Percentiles rank a stretch among this genome's conserved stretches.
phyloP scores from a whole-genome alignment of 2,888 invertebrate genomes.

The Notodonta ziczac region DNA sequence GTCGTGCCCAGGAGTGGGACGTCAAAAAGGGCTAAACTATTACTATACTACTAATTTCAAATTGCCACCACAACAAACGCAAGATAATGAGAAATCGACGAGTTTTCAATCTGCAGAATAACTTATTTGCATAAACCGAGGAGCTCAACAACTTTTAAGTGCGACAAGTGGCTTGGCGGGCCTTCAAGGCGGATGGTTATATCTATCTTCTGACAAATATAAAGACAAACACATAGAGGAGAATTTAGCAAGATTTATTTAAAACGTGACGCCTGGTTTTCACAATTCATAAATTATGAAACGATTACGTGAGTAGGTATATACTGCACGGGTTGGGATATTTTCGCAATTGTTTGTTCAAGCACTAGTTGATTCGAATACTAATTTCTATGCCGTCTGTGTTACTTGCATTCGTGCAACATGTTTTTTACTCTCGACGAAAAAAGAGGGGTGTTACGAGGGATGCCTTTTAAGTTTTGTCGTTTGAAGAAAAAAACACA shows the following conservation, averaged over 20 bases:
- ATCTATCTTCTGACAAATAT: constrained; percentile 28
- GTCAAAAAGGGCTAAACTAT: no score
- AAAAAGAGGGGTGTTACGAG: no score
- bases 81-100: constrained; percentile 48
- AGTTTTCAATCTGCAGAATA: constrained; percentile 32
- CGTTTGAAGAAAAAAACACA: no score
- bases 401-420: neutral
- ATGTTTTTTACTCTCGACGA: no score
- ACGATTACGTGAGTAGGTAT: constrained; percentile 31
- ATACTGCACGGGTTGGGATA: constrained; percentile 21
- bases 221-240: constrained; percentile 18
- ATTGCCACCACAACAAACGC: constrained; percentile 15
- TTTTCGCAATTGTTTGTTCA: constrained; percentile 31
- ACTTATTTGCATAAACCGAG: constrained; percentile 53
- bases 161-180: constrained; percentile 46
- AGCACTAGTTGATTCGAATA: constrained; percentile 11
- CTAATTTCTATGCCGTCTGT: constrained; percentile 8
- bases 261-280: constrained; percentile 41
- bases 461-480: no score
- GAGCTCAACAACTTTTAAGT: constrained; percentile 46
- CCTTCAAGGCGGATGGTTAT: constrained; percentile 42
- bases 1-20: no score
- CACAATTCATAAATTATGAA: constrained; percentile 50
- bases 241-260: constrained; percentile 48
- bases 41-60: no score